Evolutionary conservation across 2,113 vertebrate genomes (phyloP), one percentile per base, ranked within the genome.

Genomic region (Channa maculata): DNA sequence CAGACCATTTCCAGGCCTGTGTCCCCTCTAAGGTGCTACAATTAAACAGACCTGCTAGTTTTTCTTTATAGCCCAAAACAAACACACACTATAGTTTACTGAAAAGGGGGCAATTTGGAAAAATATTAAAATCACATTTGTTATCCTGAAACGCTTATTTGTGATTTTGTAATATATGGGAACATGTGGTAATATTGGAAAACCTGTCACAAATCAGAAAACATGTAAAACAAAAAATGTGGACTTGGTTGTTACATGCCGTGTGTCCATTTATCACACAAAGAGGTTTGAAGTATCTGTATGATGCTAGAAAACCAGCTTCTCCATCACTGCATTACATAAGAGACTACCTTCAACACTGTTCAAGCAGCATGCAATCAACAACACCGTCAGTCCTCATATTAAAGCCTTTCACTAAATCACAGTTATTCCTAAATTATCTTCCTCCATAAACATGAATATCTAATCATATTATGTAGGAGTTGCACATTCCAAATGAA

Each of bases 311-410:
- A 9, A 8, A 15, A 12, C 43, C 43, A 2, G 49, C 66, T 15
- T 58, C 44, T 52, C 10, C 9, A 62, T 59, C n/a, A 65, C 45
- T 53, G 43, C 5, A 75, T 78, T 80, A 68, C 37, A 52, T 62
- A 79, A 73, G 33, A 55, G 48, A 85, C 44, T 67, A 82, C 24
- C 80, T 78, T 14, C 41, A 62, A 34, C 52, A 80, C 45, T 71
- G 58, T 45, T 54, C 15, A 66, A 60, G 11, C 65, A 44, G 60
- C 51, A 53, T 53, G 63, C 61, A 10, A 55, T 55, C 61, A 36
- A 41, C 52, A 37, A 50, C 13, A 45, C 73, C 48, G 71, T 33
- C 49, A 34, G 52, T 50, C n/a, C 53, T 69, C 51, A 44, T 15
- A 73, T 38, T 9, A 2, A 12, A 14, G 43, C 24, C 24, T 24